phyloP scores from a whole-genome alignment of 2,797 vertebrate genomes.

The Dromococcyx pavoninus region DNA sequence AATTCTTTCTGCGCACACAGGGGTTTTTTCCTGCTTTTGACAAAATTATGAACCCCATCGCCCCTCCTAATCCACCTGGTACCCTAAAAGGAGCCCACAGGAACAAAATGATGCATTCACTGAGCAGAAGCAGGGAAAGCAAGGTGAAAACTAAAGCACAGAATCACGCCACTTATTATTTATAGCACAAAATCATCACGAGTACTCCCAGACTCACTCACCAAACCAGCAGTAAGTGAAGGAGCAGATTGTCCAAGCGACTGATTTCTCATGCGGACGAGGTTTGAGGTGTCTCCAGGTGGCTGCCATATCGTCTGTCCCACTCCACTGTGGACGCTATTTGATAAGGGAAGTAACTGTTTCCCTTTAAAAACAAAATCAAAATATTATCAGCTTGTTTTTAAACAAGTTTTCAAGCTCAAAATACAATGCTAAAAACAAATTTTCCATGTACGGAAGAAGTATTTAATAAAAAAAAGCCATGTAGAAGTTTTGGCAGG shows the following conservation, averaged over 20 bases:
- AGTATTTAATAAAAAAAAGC: not conserved
- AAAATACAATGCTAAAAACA: not conserved
- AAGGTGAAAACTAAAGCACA: not conserved
- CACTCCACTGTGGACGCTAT: constrained; percentile 88
- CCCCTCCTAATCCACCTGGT: not conserved
- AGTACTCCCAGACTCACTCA: constrained; percentile 80
- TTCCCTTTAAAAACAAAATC: constrained; percentile 83
- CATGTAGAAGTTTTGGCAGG: not conserved
- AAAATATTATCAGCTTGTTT: constrained; percentile 36
- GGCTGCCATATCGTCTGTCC: constrained; percentile 85
- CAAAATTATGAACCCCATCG: not conserved
- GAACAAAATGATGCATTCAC: not conserved
- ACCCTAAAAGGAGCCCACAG: not conserved
- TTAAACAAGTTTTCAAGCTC: not conserved
- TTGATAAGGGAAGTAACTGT: constrained; percentile 92
- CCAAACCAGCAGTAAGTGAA: constrained; percentile 93
- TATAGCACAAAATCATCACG: not conserved
- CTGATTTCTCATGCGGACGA: constrained; percentile 95
- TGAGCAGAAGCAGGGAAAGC: not conserved
- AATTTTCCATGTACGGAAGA: not conserved
- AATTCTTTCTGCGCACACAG: not conserved
- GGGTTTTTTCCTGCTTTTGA: not conserved
- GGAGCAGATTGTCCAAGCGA: constrained; percentile 92
- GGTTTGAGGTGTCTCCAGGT: constrained; percentile 86
- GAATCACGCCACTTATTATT: not conserved